phyloP scores from a whole-genome alignment of 2,888 invertebrate species.

The Epiblema foenella region DNA sequence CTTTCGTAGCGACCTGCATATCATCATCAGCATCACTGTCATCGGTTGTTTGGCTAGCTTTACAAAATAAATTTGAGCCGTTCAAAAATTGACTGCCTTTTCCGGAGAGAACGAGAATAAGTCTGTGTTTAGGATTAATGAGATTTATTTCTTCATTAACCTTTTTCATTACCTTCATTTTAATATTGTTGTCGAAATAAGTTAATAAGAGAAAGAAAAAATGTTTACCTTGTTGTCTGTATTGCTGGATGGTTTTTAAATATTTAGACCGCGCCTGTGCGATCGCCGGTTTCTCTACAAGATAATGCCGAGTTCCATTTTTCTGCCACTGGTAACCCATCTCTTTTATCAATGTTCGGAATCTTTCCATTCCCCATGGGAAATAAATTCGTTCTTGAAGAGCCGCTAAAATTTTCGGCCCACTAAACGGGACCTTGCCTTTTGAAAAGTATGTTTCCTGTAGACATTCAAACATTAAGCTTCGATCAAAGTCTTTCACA shows the following conservation, averaged over 20 bases:
- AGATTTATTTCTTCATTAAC: neutral
- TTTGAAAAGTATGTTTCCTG: neutral
- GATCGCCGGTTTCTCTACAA: neutral
- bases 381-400: neutral
- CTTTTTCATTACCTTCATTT: neutral
- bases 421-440: neutral
- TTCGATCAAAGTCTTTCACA: neutral
- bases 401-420: neutral
- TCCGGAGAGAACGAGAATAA: neutral
- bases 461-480: neutral
- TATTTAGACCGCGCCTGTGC: neutral
- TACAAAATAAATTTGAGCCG: neutral
- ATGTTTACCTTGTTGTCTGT: neutral
- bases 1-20: neutral
- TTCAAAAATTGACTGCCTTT: neutral
- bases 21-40: too few species aligned
- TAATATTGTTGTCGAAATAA: neutral
- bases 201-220: neutral
- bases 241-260: neutral
- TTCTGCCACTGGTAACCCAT: neutral
- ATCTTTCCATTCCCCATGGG: neutral
- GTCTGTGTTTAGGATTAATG: neutral
- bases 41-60: neutral
- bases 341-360: neutral
- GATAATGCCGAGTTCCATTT: neutral